Percentiles rank a stretch among this genome's conserved stretches.
These are phyloP conservation scores for Nannoperca australis DNA, from an alignment of 2,797 vertebrate species.

Conservation along the genomic window DNA sequence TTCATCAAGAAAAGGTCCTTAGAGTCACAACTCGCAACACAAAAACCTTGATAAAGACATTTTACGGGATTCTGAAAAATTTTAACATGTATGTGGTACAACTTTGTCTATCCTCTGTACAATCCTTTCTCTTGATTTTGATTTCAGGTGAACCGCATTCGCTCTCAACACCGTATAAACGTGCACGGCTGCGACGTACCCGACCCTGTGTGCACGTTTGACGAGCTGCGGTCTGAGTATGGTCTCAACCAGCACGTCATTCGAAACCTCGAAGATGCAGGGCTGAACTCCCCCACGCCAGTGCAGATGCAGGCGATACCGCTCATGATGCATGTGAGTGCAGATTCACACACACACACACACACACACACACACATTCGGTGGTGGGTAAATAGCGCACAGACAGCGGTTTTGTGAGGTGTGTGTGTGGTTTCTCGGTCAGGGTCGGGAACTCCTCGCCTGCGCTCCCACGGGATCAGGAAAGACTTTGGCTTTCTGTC, in stretches of 20 bases:
- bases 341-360: not conserved
- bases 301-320: conserved; percentile 98
- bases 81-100: not conserved
- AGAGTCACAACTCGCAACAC: not conserved
- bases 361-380: not conserved
- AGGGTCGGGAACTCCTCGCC: conserved; percentile 93
- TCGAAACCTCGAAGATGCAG: conserved; percentile 89
- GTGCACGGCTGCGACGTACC: conserved; percentile 93
- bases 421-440: conserved; percentile 14
- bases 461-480: conserved; percentile 97
- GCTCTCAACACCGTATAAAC: conserved; percentile 90
- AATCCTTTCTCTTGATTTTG: not conserved
- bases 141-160: conserved; percentile 89
- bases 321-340: conserved; percentile 93
- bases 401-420: not conserved
- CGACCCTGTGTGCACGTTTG: conserved; percentile 91
- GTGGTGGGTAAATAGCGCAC: not conserved
- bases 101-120: not conserved
- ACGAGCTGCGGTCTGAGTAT: conserved; percentile 92
- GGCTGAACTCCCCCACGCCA: conserved; percentile 89
- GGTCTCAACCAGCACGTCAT: conserved; percentile 87
- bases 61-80: not conserved
- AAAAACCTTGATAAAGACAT: not conserved
- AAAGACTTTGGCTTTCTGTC: conserved; percentile 95
- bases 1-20: conserved; percentile 92